These are phyloP conservation scores for Anarsia innoxiella DNA, from an alignment of 2,888 invertebrate genomes.

Conservation along the genomic window DNA sequence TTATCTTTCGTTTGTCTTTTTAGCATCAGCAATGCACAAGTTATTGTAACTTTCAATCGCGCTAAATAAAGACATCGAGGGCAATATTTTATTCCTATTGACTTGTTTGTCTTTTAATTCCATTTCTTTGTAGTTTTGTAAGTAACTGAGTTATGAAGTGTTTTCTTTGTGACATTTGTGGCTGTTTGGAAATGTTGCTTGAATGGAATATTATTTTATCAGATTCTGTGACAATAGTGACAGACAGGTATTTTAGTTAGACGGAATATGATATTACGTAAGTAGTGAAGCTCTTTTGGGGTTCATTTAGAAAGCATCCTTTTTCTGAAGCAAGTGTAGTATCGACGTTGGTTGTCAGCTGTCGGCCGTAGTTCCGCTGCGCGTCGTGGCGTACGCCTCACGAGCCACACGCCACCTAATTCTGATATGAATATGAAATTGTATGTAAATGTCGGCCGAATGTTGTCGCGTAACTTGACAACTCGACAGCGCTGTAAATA, in stretches of 20 bases:
- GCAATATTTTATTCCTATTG: conserved; percentile 12
- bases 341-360: conserved; percentile 2
- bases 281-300: too few species aligned
- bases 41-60: conserved; percentile 42
- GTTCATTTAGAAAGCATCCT: neutral
- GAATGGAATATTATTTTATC: neutral
- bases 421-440: conserved; percentile 69
- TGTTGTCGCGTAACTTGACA: conserved; percentile 58
- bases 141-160: conserved; percentile 5
- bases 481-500: conserved; percentile 61
- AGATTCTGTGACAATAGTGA: too few species aligned
- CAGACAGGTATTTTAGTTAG: neutral
- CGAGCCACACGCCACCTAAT: conserved; percentile 45
- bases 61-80: conserved; percentile 31
- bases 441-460: conserved; percentile 63
- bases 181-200: neutral
- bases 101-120: conserved; percentile 32
- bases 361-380: conserved; percentile 28
- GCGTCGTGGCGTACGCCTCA: conserved; percentile 13
- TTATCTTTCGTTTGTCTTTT: conserved; percentile 61
- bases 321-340: conserved; percentile 3
- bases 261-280: too few species aligned
- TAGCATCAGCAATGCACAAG: conserved; percentile 50
- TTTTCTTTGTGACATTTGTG: conserved; percentile 14
- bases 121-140: conserved; percentile 15